phyloP scores from a whole-genome alignment of 2,113 vertebrate species.

The Rallus limicola region DNA sequence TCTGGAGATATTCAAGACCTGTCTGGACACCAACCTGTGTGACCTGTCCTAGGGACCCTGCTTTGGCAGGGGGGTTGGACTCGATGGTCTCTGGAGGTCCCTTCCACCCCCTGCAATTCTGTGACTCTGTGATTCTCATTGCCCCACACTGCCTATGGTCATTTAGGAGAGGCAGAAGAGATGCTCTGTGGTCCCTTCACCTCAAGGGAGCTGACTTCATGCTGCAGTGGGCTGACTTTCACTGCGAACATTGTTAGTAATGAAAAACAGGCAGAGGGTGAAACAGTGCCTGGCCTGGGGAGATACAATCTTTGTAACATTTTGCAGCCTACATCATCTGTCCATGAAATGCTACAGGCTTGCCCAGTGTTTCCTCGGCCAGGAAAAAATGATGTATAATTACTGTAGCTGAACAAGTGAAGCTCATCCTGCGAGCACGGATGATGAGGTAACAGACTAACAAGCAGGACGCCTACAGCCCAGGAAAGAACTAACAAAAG shows the following conservation, averaged over 20 bases:
- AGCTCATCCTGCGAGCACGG: not conserved
- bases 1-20: no score
- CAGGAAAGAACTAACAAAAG: not conserved
- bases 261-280: not conserved
- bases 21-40: no score
- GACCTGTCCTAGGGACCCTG: no score
- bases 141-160: not conserved
- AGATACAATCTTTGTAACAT: fast-evolving
- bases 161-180: not conserved
- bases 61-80: no score
- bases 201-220: not conserved
- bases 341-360: fast-evolving
- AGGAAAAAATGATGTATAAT: not conserved
- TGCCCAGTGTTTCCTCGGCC: fast-evolving
- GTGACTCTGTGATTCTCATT: not conserved
- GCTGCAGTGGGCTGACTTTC: fast-evolving
- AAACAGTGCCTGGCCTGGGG: not conserved
- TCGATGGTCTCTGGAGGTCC: no score
- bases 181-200: not conserved
- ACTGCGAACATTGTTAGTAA: not conserved
- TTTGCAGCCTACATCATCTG: not conserved
- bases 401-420: not conserved
- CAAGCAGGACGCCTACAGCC: not conserved
- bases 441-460: not conserved
- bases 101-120: no score